Evolutionary conservation across 1,140 invertebrate genomes (phyloP), one percentile per base, ranked within the genome.

Genomic region (Drosophila repleta): DNA sequence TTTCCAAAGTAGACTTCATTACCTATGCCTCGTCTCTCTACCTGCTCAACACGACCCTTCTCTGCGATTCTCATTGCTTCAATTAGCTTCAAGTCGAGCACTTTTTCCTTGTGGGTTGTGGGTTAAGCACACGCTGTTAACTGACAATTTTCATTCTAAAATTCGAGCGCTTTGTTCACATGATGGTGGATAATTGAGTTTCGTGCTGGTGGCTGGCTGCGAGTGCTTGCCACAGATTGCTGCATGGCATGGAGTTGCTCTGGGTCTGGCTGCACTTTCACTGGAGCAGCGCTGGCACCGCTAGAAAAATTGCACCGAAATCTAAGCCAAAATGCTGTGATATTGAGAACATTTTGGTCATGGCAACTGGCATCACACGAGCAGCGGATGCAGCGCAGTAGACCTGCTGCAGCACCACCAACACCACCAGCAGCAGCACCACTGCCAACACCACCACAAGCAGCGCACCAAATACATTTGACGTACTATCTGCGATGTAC

Each of bases 331-430:
- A 83, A 58, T 41, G 26, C 15, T 43, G 53, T 56, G 74, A 70
- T 74, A 84, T 83, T 63, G 76, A 85, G 76, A 84, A 83, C 81
- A 84, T 83, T 84, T 79, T 85, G 80, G 76, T 83, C 76, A 85
- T 84, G 80, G 80, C 76, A 84, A 84, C 80, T 79, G 76, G 66
- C 58, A 78, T 70, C 74, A 75, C 63, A 46, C 55, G 39, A 58
- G 24, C 74, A 46, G 71, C 80, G 66, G 76, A 84, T 80, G 73
- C 80, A 78, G 46, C 60, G 56, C 7, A 5, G 2, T 29, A 29
- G 29, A 29, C 29, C 29, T 29, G 18, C 72, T 35, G n/a, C 62
- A n/a, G 7, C 43, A 46, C 11, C 61, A 20, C 57, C 74, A 10
- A 4, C 41, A 43, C 7, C 61, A 51, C 4, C 48, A 41, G 17